Base-by-base conservation (phyloP, 1,140 invertebrate species). In the Calephelis virginiensis region DNA sequence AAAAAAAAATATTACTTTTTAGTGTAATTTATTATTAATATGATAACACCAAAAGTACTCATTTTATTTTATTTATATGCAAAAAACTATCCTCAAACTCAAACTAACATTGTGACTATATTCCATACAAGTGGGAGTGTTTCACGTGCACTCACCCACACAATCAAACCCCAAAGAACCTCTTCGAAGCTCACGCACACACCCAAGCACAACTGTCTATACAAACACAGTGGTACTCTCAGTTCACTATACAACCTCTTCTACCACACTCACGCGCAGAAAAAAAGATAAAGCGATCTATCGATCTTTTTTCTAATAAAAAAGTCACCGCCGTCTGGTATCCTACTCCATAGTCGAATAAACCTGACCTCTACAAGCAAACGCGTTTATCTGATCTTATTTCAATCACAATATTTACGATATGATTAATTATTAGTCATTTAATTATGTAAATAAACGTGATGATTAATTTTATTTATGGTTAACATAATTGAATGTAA, bases 211-310 rank as follows among this genome's bases (percentile, higher is more conserved):
- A 73, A 66, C 82, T 82, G 73, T 82, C 74, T 72, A 71, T 78
- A 90, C 86, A 69, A 80, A 86, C 85, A 89, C 88, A 88, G 74
- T 77, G 82, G 78, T 82, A 89, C 88, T 86, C 87, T 90, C 88
- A 90, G 88, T 90, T 74, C 83, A 62, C 45, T 76, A 89, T 78
- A 88, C 84, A 84, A 89, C 88, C 85, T 91, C 88, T 81, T 85
- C 80, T 81, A 79, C 84, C 87, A 85, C 88, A 91, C 88, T 91
- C 88, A 91, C 88, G 86, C 88, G 88, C 88, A 91, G 77, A 89
- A 90, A 89, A 90, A 90, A 90, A 90, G 80, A 86, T 81, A 86
- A 85, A 81, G 85, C 85, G 86, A 85, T 86, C 83, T 87, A 89
- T 88, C 82, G 83, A 88, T 88, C 83, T 89, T 89, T 89, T 85